Percentiles rank a stretch among this genome's conserved stretches.
phyloP scores from a whole-genome alignment of 1,140 invertebrate species.

The Diploscapter pachys region DNA sequence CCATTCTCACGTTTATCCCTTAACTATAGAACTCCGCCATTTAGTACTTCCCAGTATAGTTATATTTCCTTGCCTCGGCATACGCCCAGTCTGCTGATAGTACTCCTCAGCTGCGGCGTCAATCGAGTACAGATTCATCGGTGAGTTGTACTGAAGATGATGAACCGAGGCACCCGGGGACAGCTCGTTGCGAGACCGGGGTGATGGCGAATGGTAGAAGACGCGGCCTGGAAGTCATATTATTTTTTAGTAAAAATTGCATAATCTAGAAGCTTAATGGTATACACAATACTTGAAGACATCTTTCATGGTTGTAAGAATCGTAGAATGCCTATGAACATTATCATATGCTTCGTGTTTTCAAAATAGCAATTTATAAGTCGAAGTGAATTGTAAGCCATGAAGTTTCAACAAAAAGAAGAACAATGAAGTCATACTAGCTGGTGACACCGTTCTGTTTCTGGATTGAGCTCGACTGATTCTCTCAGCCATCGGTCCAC shows the following conservation, averaged over 20 bases:
- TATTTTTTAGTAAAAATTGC: too few species aligned
- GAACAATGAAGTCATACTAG: background rate
- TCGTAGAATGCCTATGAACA: too few species aligned
- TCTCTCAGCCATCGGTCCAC: background rate
- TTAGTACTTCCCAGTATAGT: background rate
- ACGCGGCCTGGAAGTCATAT: background rate
- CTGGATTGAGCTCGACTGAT: background rate
- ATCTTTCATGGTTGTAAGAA: too few species aligned
- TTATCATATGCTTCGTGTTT: too few species aligned
- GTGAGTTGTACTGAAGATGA: constrained; percentile 51
- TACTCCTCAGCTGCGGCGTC: constrained; percentile 52
- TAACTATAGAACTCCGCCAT: too few species aligned
- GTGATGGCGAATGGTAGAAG: constrained; percentile 30
- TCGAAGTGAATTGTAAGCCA: too few species aligned
- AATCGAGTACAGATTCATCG: constrained; percentile 43
- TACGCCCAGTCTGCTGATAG: constrained; percentile 43
- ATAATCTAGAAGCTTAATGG: too few species aligned
- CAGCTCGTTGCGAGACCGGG: constrained; percentile 37
- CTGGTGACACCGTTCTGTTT: background rate
- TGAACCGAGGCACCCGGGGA: constrained; percentile 40
- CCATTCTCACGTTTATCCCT: too few species aligned
- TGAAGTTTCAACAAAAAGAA: background rate
- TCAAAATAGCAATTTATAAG: too few species aligned
- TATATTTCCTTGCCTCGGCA: constrained; percentile 16
- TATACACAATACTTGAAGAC: too few species aligned